Conservation (phyloP, 1,140 invertebrate genomes). For the Cepaea nemoralis region DNA sequence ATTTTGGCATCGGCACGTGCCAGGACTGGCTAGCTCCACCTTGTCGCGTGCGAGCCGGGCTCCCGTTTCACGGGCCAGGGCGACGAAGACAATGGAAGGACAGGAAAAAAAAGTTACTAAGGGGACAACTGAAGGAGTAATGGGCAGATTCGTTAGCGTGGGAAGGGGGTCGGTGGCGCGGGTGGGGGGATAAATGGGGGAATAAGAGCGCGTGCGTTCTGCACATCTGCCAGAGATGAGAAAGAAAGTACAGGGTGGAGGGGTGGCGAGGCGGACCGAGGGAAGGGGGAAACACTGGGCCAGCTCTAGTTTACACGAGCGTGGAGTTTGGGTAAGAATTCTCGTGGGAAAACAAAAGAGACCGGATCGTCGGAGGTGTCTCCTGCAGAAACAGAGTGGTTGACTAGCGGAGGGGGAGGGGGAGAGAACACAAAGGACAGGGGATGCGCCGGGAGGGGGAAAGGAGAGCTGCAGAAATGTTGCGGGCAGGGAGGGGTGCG, state of each 20-base stretch:
- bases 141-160: background rate
- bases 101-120: background rate
- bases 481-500: background rate
- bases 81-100: background rate
- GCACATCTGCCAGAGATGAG: conserved; percentile 22
- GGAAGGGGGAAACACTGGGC: background rate
- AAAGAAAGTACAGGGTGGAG: background rate
- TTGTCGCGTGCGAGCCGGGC: conserved; percentile 29
- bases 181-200: background rate
- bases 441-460: no score
- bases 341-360: conserved; percentile 10
- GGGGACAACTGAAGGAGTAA: background rate
- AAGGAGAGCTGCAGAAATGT: background rate
- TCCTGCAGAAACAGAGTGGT: background rate
- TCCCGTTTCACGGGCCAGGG: background rate
- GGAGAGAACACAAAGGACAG: background rate
- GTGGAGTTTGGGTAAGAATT: background rate
- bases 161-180: background rate
- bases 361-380: background rate
- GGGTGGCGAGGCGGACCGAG: background rate
- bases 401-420: no score
- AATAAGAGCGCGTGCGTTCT: background rate
- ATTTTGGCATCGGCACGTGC: conserved; percentile 30
- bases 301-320: background rate
- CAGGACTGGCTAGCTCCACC: conserved; percentile 10